phyloP scores from a whole-genome alignment of 64 coral and sea anemone species.

The Astreopora myriophthalma region DNA sequence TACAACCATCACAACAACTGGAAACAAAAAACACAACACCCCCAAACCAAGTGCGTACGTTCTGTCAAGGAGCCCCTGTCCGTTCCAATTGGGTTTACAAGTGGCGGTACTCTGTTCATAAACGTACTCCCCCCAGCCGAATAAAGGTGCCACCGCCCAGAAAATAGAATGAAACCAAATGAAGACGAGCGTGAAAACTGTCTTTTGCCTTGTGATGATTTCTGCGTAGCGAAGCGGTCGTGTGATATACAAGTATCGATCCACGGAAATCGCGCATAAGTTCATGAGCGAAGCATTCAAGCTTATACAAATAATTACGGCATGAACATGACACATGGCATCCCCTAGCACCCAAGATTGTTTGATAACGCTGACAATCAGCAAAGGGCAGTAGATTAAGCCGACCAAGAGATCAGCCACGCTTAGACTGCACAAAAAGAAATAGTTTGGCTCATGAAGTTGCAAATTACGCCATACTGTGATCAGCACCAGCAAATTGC shows the following conservation, averaged over 20 bases:
- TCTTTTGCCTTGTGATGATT: conserved; percentile 36
- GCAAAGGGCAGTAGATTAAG: conserved; percentile 18
- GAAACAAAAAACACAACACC: conserved; percentile 43
- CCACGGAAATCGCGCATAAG: conserved; percentile 24
- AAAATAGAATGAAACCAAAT: conserved; percentile 66
- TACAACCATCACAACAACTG: conserved; percentile 33
- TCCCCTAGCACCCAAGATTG: conserved; percentile 22
- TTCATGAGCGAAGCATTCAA: conserved; percentile 34
- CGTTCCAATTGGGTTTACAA: conserved; percentile 73
- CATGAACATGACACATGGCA: background rate
- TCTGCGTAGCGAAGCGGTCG: conserved; percentile 43
- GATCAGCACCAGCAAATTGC: conserved; percentile 10
- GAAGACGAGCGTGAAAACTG: background rate
- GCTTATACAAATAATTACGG: background rate
- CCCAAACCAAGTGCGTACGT: conserved; percentile 54
- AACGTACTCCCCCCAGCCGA: conserved; percentile 65
- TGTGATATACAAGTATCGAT: conserved; percentile 44
- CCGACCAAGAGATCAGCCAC: conserved; percentile 32
- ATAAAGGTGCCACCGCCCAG: conserved; percentile 52
- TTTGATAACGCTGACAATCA: conserved; percentile 34
- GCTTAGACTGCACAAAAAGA: conserved; percentile 23
- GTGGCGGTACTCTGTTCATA: conserved; percentile 67
- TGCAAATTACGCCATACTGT: conserved; percentile 11
- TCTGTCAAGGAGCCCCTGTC: conserved; percentile 22
- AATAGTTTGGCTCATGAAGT: conserved; percentile 51